These are phyloP conservation scores for Casuarius casuarius DNA, from an alignment of 2,113 vertebrate species.

Conservation along the genomic window DNA sequence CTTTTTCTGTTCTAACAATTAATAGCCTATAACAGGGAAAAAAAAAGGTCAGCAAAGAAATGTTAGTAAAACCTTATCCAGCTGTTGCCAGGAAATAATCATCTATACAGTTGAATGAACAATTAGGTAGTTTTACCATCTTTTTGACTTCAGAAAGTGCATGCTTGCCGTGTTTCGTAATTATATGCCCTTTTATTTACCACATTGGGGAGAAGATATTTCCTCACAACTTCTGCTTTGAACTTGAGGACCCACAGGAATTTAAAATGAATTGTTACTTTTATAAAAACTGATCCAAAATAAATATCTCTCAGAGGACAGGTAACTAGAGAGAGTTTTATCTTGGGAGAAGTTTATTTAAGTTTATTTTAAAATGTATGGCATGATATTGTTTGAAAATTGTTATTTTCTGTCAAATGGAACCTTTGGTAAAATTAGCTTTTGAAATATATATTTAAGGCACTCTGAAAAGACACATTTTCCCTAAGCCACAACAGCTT, in stretches of 20 bases:
- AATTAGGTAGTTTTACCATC: background rate
- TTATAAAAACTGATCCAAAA: background rate
- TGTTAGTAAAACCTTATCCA: background rate
- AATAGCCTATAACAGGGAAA: background rate
- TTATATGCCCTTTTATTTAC: background rate
- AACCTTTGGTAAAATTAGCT: background rate
- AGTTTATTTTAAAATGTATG: background rate
- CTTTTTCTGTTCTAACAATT: background rate
- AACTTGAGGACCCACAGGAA: background rate
- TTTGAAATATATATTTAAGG: background rate
- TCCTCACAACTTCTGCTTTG: background rate
- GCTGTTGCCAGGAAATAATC: background rate
- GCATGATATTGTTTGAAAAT: background rate
- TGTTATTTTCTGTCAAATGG: background rate
- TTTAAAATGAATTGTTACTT: background rate
- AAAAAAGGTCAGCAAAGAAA: background rate
- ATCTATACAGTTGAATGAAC: accelerated
- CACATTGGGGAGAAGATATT: background rate
- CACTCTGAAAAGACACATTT: background rate
- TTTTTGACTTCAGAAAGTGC: background rate
- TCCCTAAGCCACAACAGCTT: background rate
- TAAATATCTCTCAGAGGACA: background rate
- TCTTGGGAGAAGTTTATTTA: background rate
- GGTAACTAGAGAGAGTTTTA: background rate
- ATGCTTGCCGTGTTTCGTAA: background rate